These are phyloP conservation scores for Ennomos erosarius DNA, from an alignment of 2,888 invertebrate species.

Conservation along the genomic window DNA sequence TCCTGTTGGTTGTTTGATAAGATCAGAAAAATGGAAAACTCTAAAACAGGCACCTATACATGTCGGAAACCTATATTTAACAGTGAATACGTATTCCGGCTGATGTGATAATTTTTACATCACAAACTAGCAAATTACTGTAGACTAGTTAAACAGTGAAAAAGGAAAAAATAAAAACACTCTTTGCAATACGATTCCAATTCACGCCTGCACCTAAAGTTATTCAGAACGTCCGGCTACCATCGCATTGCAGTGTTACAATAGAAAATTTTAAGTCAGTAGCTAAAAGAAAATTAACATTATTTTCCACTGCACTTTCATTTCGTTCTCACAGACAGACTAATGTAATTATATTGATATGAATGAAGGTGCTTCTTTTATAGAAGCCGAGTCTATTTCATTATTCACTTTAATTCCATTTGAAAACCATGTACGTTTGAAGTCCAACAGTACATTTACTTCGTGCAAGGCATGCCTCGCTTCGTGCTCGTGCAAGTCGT, in stretches of 20 bases:
- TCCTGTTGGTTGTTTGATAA: no score
- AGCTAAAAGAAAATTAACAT: slow-evolving; percentile 15
- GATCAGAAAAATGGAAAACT: no score
- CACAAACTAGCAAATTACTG: no score
- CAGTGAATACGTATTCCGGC: no score
- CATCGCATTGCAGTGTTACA: slow-evolving; percentile 9
- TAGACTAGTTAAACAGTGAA: no score
- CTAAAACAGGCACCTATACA: no score
- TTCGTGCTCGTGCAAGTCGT: slow-evolving; percentile 60
- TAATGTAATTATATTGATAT: slow-evolving; percentile 3
- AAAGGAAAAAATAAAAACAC: not conserved
- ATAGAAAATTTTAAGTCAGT: not conserved
- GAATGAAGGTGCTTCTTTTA: slow-evolving; percentile 5
- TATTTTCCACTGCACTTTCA: slow-evolving; percentile 9
- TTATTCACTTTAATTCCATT: no score
- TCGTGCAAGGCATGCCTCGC: slow-evolving; percentile 39
- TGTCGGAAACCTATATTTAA: no score
- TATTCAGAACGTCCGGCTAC: slow-evolving; percentile 1
- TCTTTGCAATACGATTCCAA: slow-evolving; percentile 3
- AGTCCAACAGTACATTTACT: not conserved
- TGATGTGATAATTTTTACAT: no score
- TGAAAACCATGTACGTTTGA: no score
- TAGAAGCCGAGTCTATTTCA: not conserved
- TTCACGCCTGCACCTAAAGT: slow-evolving; percentile 6
- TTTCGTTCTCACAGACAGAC: slow-evolving; percentile 8